Percentiles rank a stretch among this genome's conserved stretches.
phyloP scores from a whole-genome alignment of 2,113 vertebrate genomes.

The Crypturellus undulatus region DNA sequence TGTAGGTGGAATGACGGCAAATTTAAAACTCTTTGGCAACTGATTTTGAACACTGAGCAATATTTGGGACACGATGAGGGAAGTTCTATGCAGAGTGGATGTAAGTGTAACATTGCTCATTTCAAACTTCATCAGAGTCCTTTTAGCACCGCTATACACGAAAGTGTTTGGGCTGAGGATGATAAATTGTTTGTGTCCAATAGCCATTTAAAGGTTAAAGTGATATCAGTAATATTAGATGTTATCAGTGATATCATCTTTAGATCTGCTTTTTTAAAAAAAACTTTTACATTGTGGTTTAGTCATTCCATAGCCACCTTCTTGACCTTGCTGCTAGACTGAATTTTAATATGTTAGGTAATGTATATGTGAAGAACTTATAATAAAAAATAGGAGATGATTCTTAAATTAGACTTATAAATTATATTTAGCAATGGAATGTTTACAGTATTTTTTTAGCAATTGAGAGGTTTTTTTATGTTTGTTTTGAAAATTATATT shows the following conservation, averaged over 20 bases:
- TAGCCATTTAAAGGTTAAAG: background rate
- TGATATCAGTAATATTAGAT: no score
- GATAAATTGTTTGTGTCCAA: background rate
- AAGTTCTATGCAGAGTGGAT: background rate
- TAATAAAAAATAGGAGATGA: background rate
- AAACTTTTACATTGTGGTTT: background rate
- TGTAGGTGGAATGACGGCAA: background rate
- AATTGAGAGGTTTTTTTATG: background rate
- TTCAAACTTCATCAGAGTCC: background rate
- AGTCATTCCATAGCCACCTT: background rate
- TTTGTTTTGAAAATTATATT: background rate
- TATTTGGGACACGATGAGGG: background rate
- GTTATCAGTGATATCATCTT: background rate
- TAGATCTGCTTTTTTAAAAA: background rate
- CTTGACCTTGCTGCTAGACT: background rate
- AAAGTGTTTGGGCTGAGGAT: background rate
- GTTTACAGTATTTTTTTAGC: background rate
- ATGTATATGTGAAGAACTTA: background rate
- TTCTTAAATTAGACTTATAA: background rate
- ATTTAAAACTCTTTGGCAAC: background rate
- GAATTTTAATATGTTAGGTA: background rate
- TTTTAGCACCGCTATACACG: background rate
- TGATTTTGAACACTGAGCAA: background rate
- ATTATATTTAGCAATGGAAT: background rate
- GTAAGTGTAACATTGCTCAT: background rate